Conservation (phyloP, 2,113 vertebrate genomes). For the Rallus limicola region DNA sequence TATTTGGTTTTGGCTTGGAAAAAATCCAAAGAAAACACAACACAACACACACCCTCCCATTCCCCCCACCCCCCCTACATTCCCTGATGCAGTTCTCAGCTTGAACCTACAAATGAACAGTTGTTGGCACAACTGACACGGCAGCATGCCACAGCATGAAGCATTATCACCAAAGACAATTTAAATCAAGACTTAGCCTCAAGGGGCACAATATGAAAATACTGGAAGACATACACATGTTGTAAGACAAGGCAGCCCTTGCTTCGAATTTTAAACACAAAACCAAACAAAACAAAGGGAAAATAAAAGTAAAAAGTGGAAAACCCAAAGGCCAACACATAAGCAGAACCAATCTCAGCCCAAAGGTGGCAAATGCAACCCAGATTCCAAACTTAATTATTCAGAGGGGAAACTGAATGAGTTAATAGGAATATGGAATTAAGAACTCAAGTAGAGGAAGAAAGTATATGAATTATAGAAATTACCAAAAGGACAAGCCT, state of each 20-base stretch:
- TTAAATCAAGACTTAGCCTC: conserved; percentile 40
- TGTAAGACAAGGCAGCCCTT: neutral
- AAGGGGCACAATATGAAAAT: conserved; percentile 10
- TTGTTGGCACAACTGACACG: conserved; percentile 27
- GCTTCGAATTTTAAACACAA: neutral
- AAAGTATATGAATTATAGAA: neutral
- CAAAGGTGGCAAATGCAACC: neutral
- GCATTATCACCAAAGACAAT: conserved; percentile 8
- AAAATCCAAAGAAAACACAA: rapidly evolving
- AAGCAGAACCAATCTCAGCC: neutral
- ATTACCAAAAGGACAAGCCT: neutral
- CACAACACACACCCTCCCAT: neutral
- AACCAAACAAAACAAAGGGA: neutral
- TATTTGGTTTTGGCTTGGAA: neutral
- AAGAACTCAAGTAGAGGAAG: neutral
- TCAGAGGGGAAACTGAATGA: neutral
- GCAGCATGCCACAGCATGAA: conserved; percentile 31
- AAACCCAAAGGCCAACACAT: neutral
- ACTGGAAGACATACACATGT: neutral
- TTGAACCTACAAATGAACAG: neutral
- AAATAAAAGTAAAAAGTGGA: neutral
- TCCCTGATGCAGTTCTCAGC: neutral
- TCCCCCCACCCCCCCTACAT: neutral
- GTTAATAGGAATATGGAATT: neutral
- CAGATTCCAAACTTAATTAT: neutral